Conservation (phyloP, 2,888 invertebrate species). For the Drosophila maculinotata region DNA sequence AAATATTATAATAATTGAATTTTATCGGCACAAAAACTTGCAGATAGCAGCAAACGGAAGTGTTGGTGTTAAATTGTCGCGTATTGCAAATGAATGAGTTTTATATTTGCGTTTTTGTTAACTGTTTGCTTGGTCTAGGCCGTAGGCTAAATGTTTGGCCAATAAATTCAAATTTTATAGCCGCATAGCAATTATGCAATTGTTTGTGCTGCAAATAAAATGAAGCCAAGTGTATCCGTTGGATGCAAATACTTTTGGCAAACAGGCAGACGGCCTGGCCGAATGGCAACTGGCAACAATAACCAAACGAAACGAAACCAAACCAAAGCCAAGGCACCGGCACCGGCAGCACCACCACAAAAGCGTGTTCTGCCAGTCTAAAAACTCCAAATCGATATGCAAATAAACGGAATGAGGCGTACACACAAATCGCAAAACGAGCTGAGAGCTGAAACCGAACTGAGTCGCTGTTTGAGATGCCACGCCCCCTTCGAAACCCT, state of each 20-base stretch:
- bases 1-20: conserved; percentile 38
- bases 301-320: conserved; percentile 9
- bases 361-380: conserved; percentile 63
- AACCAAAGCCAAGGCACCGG: conserved; percentile 23
- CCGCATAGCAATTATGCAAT: conserved; percentile 76
- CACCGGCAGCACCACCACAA: too few species aligned
- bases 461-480: conserved; percentile 44
- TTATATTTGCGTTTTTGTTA: conserved; percentile 35
- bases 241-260: conserved; percentile 60
- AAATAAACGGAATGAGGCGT: conserved; percentile 76
- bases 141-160: conserved; percentile 49
- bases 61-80: conserved; percentile 50
- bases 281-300: too few species aligned
- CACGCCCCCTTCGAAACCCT: conserved; percentile 34
- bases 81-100: conserved; percentile 22
- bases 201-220: conserved; percentile 77
- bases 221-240: conserved; percentile 60
- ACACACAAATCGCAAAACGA: conserved; percentile 74
- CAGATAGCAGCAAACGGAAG: conserved; percentile 11
- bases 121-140: too few species aligned
- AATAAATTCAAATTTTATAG: conserved; percentile 67
- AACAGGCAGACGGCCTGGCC: conserved; percentile 32
- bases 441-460: conserved; percentile 19
- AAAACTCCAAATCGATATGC: conserved; percentile 82
- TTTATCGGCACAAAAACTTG: conserved; percentile 17